Evolutionary conservation across 2,113 vertebrate species (phyloP).

Genomic region (Okapia johnstoni): DNA sequence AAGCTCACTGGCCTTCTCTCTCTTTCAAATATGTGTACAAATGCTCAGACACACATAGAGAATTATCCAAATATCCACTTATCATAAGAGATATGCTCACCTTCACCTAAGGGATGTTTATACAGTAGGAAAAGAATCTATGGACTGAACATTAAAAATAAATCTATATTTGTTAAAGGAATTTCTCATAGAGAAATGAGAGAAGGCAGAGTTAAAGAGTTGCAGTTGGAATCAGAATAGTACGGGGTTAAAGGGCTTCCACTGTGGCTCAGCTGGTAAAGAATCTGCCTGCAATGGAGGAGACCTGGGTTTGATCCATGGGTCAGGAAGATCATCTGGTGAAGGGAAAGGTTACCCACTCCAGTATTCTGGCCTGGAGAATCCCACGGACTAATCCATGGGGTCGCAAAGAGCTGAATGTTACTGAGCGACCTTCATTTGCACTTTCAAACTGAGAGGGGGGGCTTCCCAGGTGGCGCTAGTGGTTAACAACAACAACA

Average conservation of each 20-base stretch:
- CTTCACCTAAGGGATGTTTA: not conserved
- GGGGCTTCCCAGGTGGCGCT: not conserved
- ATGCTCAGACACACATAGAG: not conserved
- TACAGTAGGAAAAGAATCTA: not conserved
- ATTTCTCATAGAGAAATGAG: not conserved
- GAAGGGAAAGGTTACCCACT: not conserved
- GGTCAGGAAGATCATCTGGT: not conserved
- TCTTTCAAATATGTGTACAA: not conserved
- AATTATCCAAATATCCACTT: not conserved
- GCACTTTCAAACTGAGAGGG: not conserved
- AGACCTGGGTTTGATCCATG: accelerated
- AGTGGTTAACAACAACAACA: not conserved
- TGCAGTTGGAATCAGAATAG: not conserved
- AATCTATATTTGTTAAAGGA: not conserved
- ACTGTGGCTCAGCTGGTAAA: not conserved
- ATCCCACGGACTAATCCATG: not conserved
- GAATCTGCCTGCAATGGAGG: accelerated
- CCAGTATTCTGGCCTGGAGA: not conserved
- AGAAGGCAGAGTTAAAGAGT: not conserved
- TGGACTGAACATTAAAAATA: not conserved
- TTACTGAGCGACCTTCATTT: not conserved
- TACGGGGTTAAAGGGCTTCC: not conserved
- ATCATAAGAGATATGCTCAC: not conserved
- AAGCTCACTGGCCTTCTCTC: not conserved
- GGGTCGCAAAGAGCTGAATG: not conserved